Conservation (phyloP, 2,888 invertebrate species). For the Conchocele bisecta region DNA sequence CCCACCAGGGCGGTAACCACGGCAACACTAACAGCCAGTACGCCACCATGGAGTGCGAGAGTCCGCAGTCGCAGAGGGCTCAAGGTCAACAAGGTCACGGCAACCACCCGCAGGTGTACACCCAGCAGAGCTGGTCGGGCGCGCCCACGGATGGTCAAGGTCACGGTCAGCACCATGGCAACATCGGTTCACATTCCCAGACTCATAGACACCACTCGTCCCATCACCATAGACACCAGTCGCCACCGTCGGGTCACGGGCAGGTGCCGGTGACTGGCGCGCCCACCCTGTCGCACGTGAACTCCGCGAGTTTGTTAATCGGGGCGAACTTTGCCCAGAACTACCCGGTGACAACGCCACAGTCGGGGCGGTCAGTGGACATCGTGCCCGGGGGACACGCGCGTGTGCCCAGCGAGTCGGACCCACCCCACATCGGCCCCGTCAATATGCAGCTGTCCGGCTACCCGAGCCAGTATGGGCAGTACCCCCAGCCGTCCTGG, state of each 20-base stretch:
- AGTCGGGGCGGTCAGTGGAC: constrained; percentile 58
- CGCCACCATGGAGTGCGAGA: constrained; percentile 76
- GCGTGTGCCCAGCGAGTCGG: constrained; percentile 74
- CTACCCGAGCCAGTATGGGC: constrained; percentile 68
- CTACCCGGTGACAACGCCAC: constrained; percentile 48
- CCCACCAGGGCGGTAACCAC: constrained; percentile 62
- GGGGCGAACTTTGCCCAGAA: constrained; percentile 52
- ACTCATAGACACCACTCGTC: constrained; percentile 67
- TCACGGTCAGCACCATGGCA: constrained; percentile 48
- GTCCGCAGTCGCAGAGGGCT: constrained; percentile 59
- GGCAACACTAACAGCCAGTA: constrained; percentile 56
- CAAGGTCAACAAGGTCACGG: constrained; percentile 41
- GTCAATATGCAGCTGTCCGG: constrained; percentile 82
- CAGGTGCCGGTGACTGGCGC: constrained; percentile 38
- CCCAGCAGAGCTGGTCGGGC: constrained; percentile 57
- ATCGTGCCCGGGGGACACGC: constrained; percentile 55
- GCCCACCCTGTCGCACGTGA: constrained; percentile 34
- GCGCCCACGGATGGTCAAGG: constrained; percentile 51
- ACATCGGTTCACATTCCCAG: constrained; percentile 65
- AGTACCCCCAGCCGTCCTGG: constrained; percentile 72
- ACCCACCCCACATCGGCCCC: constrained; percentile 82
- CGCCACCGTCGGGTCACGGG: constrained; percentile 58
- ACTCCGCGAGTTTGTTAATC: constrained; percentile 57
- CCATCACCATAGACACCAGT: constrained; percentile 64
- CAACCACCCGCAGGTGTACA: constrained; percentile 66